These are phyloP conservation scores for Gastrophryne carolinensis DNA, from an alignment of 2,797 vertebrate species.

Conservation along the genomic window DNA sequence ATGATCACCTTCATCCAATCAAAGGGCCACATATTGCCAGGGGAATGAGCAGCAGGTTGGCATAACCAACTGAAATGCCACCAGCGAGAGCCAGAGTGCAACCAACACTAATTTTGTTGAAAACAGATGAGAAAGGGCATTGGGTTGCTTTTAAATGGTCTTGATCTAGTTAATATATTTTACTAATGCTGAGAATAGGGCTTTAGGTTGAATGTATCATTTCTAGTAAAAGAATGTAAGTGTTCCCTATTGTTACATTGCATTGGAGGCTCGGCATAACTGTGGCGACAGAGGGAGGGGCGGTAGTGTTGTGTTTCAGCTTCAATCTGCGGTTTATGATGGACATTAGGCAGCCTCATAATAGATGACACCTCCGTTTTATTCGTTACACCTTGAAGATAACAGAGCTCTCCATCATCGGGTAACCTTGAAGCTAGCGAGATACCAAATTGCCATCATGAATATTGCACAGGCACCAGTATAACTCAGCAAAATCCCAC, in stretches of 20 bases:
- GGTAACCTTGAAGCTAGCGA: constrained; percentile 81
- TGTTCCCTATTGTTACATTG: constrained; percentile 37
- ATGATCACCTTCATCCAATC: too few relatives aligned
- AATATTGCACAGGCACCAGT: constrained; percentile 73
- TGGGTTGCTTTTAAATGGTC: too few relatives aligned
- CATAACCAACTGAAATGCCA: too few relatives aligned
- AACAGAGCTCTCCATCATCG: constrained; percentile 77
- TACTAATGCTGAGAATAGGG: too few relatives aligned
- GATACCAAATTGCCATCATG: constrained; percentile 79
- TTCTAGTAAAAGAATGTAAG: background rate
- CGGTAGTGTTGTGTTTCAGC: constrained; percentile 67
- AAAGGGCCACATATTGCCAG: too few relatives aligned
- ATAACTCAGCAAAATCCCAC: constrained; percentile 73
- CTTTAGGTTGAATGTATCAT: too few relatives aligned
- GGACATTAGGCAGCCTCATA: constrained; percentile 71
- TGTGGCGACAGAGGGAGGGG: constrained; percentile 49
- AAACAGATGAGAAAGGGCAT: too few relatives aligned
- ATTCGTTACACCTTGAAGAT: constrained; percentile 77
- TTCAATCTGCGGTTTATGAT: constrained; percentile 76
- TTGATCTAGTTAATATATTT: too few relatives aligned
- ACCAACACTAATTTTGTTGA: too few relatives aligned
- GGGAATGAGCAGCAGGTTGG: too few relatives aligned
- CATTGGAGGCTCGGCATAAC: constrained; percentile 28
- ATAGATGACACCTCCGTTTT: constrained; percentile 71
- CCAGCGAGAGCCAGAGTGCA: too few relatives aligned